Evolutionary conservation across 2,797 vertebrate genomes (phyloP), one percentile per base, ranked within the genome.

Genomic region (Cossypha heuglini): DNA sequence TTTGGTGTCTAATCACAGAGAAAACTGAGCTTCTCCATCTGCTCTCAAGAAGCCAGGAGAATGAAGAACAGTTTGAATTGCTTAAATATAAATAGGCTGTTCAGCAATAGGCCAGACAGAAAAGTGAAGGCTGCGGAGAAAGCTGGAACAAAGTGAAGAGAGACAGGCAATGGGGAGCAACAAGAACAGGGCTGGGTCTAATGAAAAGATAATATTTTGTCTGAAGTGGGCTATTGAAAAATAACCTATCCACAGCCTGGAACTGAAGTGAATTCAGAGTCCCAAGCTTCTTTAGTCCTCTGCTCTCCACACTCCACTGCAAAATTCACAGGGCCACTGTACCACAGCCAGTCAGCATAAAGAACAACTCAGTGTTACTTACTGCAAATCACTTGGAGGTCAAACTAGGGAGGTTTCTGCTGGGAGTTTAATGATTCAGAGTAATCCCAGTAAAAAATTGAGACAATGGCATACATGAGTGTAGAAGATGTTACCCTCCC

Each of bases 11-110:
- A 66, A 74, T 80, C 66, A 69, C 64, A 88, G 72, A 61, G 86
- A 93, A 83, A 90, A 91, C 3, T 55, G 52, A 91, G 90, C 72
- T 93, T 45, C 76, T 88, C 88, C 92, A 91, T 94, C 79, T 83
- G 79, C 93, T 95, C 79, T 93, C 90, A 81, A 82, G 82, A 93
- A 95, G 68, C 54, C 62, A 7, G 5, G 52, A 90, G 64, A 91
- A 76, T 38, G 46, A 94, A 72, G 55, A 94, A 55, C 87, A 66
- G 55, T 79, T 73, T 69, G 85, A 82, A 69, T 51, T 55, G 52
- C 79, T 86, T 54, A 79, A 82, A 72, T 86, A 92, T 72, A 92
- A 88, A 87, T 68, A 94, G 85, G 28, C 31, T 85, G 74, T 35
- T 78, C 13, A 6, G 42, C 69, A 54, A 78, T 24, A 84, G 58